Evolutionary conservation across 2,888 invertebrate species (phyloP), one percentile per base, ranked within the genome.

Genomic region (Morinoia aosen): DNA sequence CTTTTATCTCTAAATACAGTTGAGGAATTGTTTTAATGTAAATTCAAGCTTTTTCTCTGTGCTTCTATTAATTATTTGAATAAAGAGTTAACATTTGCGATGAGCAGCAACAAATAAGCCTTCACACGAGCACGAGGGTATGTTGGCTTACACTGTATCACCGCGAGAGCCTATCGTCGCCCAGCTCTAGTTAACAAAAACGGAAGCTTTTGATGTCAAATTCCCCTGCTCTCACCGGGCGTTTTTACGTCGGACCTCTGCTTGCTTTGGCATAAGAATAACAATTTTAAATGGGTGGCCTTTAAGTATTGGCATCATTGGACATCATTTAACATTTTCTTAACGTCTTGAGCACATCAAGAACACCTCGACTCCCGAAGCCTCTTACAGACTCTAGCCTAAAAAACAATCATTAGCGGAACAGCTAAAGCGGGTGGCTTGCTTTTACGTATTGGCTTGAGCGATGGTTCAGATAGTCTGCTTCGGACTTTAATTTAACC

Each of bases 211-310:
- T 76, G 90, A 90, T 90, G 90, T 48, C 16, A 90, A 19, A 90
- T 40, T 90, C 90, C 90, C 16, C 39, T 11, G 12, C 12, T 40
- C 10, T 90, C 19, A 16, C 48, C 90, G 7, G 25, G 25, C 93
- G 57, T 93, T 93, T 93, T 93, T 16, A 57, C 93, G 93, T 93
- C 93, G 8, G 19, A 39, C 14, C 93, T 19, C 25, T 93, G 93
- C 48, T 93, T 56, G 39, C 93, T 93, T 93, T 93, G 93, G 93
- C 93, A 19, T 25, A 93, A 48, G 57, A 93, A 93, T 57, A 93
- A 93, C 93, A 93, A 93, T 93, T 93, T 93, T 93, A 93, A 93
- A 93, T 93, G 93, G 93, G 93, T n/a, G 57, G 57, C 93, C 57
- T 93, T 93, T 93, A 93, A 93, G 57, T 48, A 93, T 93, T 57